Base-by-base conservation (phyloP, 2,113 vertebrate genomes). In the Bucco capensis region DNA sequence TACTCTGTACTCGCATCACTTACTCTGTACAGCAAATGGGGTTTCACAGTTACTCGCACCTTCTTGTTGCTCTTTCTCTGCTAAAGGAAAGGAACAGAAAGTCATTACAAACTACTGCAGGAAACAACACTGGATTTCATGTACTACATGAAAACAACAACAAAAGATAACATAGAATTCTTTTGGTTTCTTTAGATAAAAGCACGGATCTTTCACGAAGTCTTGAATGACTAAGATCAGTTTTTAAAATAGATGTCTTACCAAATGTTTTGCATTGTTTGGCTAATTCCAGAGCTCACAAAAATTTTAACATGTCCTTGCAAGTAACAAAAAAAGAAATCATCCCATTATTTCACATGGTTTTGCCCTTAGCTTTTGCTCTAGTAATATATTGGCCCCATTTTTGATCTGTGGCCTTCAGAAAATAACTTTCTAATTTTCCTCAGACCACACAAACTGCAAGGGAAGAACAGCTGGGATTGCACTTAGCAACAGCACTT, bases 31-130 rank as follows among this genome's bases (percentile, higher is more conserved):
- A 99, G 97, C 71, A 99, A 98, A 91, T 99, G 99, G 74, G 99
- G 98, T 91, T 99, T 99, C 89, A 99, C 99, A 12, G 99, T 99
- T 71, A 99, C 99, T 46, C 99, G 98, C 19, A 99, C 99, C 95
- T 99, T 99, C 97, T 99, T 99, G 86, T 96, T 98, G 96, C 96
- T 98, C 96, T 98, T 99, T 94, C 98, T 99, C 76, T 98, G 97
- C 99, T 99, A 79, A 95, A 82, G 58, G 74, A 90, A 91, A 91
- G 37, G 37, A 93, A 67, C 28, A 95, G 75, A 37, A 54, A 67
- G n/a, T 30, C 27, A 72, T 77, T 66, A 80, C 47, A 73, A 89
- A 90, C 13, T 49, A 57, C 31, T 12, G 18, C 1, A 93, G 58
- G 30, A 83, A 50, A 8, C 44, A 76, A 21, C 7, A 35, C 16